Base-by-base conservation (phyloP, 2,113 vertebrate species). In the Serinus canaria region DNA sequence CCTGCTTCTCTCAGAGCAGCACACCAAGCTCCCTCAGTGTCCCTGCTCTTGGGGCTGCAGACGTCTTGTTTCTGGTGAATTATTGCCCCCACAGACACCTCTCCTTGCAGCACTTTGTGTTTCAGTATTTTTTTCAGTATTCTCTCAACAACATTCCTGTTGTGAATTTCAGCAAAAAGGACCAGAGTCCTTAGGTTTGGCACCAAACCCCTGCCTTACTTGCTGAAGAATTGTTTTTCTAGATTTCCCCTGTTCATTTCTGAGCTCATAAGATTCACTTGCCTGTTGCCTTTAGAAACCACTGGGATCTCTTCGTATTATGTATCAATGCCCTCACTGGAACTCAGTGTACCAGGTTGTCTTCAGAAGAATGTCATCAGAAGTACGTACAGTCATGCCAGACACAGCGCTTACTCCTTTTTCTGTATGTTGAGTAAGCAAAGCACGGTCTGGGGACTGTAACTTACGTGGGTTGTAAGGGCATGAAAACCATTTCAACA, bases 381-480 rank as follows among this genome's bases (percentile, higher is more conserved):
- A 75, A 60, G 30, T 39, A 14, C 3, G 1, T 37, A 75, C 66
- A 82, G 64, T 62, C 13, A 37, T 11, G 41, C 10, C 60, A 50
- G 62, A 58, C 33, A 47, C 9, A 35, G 21, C 7, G 25, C 13
- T 69, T 62, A 37, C 17, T 78, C 25, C n/a, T 88, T 69, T 81
- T 60, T 75, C 16, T 70, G 1, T 73, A 37, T 41, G 14, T 93
- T 64, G 64, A 63, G 25, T 64, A 87, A 64, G 24, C 12, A 67
- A 82, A 87, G 14, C 19, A 46, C 0, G 0, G 10, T n/a, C 43
- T 69, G 41, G 21, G 27, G 5, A 87, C 20, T 24, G 28, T 66
- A 60, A 56, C 18, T 55, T 89, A 56, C 0, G 0, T 69, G 20
- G 13, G 13, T 63, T 87, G 8, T 18, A 33, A 68, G 50, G 58